phyloP scores from a whole-genome alignment of 2,888 invertebrate genomes.

The Pammene fasciana region DNA sequence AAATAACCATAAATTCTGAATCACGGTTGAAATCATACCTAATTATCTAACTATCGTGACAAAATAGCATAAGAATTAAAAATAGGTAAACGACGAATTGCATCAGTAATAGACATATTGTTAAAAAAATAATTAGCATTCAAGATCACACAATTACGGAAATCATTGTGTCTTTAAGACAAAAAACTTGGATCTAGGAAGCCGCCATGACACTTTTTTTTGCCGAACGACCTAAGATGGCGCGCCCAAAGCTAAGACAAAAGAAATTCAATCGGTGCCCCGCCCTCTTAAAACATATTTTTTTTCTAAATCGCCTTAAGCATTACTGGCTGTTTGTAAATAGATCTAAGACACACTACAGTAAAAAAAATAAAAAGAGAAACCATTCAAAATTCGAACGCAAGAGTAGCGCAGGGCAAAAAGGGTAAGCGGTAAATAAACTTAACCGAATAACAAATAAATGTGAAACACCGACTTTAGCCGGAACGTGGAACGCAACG shows the following conservation, averaged over 20 bases:
- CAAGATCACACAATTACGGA: conserved; percentile 13
- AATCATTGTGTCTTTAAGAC: conserved; percentile 28
- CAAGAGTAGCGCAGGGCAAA: conserved; percentile 44
- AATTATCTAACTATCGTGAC: conserved; percentile 20
- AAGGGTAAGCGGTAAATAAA: conserved; percentile 46
- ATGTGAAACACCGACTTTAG: conserved; percentile 63
- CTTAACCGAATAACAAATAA: conserved; percentile 56
- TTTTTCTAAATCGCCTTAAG: background rate
- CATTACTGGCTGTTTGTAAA: conserved; percentile 1
- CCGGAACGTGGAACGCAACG: conserved; percentile 58
- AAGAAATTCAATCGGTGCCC: conserved; percentile 69
- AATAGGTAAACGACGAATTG: conserved; percentile 23
- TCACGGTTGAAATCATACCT: conserved; percentile 1
- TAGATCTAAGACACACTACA: background rate
- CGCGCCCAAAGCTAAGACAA: conserved; percentile 77
- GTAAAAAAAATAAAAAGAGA: conserved; percentile 41
- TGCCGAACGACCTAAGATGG: conserved; percentile 78
- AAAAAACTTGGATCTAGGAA: conserved; percentile 42
- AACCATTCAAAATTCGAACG: conserved; percentile 20
- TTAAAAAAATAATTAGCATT: conserved; percentile 32
- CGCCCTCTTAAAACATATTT: conserved; percentile 66
- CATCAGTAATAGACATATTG: conserved; percentile 23
- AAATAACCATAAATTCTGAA: background rate
- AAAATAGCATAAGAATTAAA: conserved; percentile 22
- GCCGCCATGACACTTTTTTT: conserved; percentile 82